Evolutionary conservation across 2,797 vertebrate genomes (phyloP).

Genomic region (Anguilla anguilla): DNA sequence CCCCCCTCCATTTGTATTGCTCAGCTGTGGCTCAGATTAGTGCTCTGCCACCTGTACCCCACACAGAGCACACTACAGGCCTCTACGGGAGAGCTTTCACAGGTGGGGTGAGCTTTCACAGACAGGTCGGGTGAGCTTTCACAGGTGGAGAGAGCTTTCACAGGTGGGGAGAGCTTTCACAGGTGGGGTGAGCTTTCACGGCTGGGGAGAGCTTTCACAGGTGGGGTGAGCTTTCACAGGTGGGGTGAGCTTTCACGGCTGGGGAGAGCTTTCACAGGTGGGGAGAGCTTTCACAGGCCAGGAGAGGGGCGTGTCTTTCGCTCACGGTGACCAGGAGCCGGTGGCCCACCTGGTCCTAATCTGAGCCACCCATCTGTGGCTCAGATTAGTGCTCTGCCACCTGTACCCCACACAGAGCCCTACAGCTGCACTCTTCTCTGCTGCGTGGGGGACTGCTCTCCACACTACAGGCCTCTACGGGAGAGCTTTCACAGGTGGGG

Average conservation of each 20-base stretch:
- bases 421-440: neutral
- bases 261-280: too few species aligned
- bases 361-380: too few species aligned
- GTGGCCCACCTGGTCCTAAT: too few species aligned
- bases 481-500: neutral
- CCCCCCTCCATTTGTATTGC: neutral
- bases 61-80: neutral
- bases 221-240: too few species aligned
- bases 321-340: too few species aligned
- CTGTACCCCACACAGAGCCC: neutral
- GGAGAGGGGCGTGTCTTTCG: slow-evolving; percentile 1
- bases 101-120: too few species aligned
- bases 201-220: too few species aligned
- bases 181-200: neutral
- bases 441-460: neutral
- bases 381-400: neutral
- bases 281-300: neutral
- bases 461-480: neutral
- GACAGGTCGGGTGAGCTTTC: too few species aligned
- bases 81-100: neutral
- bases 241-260: too few species aligned
- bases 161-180: too few species aligned
- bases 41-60: neutral
- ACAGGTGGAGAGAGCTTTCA: too few species aligned
- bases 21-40: neutral